These are phyloP conservation scores for Adrianichthys oophorus DNA, from an alignment of 2,797 vertebrate genomes.

Conservation along the genomic window DNA sequence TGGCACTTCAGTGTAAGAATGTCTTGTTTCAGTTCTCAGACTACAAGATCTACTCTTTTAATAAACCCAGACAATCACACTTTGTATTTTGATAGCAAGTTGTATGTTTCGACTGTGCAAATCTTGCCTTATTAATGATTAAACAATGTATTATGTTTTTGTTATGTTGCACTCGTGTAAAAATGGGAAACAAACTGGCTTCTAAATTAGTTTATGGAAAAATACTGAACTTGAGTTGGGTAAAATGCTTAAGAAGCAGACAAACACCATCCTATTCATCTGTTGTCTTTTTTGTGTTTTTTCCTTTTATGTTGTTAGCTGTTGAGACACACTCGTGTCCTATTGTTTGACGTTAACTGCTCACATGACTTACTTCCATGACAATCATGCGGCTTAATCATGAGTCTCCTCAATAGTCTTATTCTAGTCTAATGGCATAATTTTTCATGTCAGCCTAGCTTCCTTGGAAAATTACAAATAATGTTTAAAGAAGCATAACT, in stretches of 20 bases:
- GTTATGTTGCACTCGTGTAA: too few species aligned
- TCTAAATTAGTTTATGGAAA: too few species aligned
- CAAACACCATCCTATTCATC: not conserved
- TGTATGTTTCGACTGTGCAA: not conserved
- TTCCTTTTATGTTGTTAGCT: conserved; percentile 4
- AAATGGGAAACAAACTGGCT: too few species aligned
- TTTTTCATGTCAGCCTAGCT: conserved; percentile 8
- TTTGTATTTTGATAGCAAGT: not conserved
- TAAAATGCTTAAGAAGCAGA: conserved; percentile 4
- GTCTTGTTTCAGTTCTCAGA: not conserved
- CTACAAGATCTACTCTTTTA: conserved; percentile 2
- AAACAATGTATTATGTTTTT: too few species aligned
- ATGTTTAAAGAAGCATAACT: conserved; percentile 2
- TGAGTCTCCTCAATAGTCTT: not conserved
- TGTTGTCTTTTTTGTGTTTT: not conserved
- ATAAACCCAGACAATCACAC: conserved; percentile 6
- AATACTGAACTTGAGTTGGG: not conserved
- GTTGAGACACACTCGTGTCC: not conserved
- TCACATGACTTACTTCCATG: conserved; percentile 14
- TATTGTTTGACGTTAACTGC: conserved; percentile 2
- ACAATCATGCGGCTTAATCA: conserved; percentile 15
- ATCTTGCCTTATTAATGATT: too few species aligned
- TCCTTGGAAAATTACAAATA: conserved; percentile 23
- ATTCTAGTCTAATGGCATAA: conserved; percentile 25
- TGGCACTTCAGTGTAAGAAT: not conserved